Evolutionary conservation across 2,113 vertebrate species (phyloP).

Genomic region (Piaya cayana): DNA sequence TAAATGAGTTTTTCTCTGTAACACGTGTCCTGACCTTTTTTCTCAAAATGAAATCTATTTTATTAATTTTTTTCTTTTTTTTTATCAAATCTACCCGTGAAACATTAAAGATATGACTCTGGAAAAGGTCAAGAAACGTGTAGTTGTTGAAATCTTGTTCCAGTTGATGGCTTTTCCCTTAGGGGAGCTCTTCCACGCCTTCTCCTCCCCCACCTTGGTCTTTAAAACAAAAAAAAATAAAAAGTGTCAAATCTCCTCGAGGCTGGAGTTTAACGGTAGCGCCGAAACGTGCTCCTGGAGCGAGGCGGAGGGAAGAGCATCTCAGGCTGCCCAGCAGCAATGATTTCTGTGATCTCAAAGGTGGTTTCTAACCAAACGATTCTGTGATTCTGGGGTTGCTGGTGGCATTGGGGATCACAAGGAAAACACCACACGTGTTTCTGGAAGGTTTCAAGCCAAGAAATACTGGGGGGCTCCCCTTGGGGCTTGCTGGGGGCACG

Average conservation of each 20-base stretch:
- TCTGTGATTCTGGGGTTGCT: not conserved
- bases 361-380: no score
- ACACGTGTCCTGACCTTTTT: constrained; percentile 81
- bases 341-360: no score
- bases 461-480: not conserved
- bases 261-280: not conserved
- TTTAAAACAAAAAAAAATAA: constrained; percentile 2
- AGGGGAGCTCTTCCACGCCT: not conserved
- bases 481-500: rapidly evolving
- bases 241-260: not conserved
- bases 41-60: constrained; percentile 75
- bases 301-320: not conserved
- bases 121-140: constrained; percentile 79
- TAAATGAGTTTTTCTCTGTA: constrained; percentile 75
- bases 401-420: not conserved
- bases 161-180: constrained; percentile 60
- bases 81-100: constrained; percentile 59
- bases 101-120: constrained; percentile 54
- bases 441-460: not conserved
- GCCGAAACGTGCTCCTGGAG: not conserved
- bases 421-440: rapidly evolving
- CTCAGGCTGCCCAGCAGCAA: not conserved
- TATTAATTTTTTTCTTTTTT: constrained; percentile 79
- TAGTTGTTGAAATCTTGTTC: constrained; percentile 63
- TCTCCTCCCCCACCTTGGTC: constrained; percentile 17